Percentiles rank a stretch among this genome's conserved stretches.
These are phyloP conservation scores for Nyctereutes procyonoides DNA, from an alignment of 2,113 vertebrate genomes.

Conservation along the genomic window DNA sequence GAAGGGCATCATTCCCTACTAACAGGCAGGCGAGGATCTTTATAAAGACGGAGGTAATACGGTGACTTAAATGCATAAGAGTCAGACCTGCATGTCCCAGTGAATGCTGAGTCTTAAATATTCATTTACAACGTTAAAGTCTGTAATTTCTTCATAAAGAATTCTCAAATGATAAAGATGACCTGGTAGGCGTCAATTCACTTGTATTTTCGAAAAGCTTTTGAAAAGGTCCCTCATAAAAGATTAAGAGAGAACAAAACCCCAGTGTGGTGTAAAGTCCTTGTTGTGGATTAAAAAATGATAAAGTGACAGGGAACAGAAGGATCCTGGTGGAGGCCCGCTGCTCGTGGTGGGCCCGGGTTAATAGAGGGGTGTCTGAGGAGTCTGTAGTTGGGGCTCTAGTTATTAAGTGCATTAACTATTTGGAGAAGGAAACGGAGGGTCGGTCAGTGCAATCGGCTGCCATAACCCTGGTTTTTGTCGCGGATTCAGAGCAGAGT, in stretches of 20 bases:
- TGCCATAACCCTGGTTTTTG: background rate
- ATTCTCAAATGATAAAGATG: slow-evolving; percentile 81
- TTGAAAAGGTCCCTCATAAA: slow-evolving; percentile 82
- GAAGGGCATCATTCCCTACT: background rate
- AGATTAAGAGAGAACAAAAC: slow-evolving; percentile 83
- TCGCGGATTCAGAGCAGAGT: background rate
- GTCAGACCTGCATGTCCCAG: background rate
- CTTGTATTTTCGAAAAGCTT: slow-evolving; percentile 82
- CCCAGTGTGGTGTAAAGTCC: slow-evolving; percentile 73
- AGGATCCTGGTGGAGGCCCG: slow-evolving; percentile 46
- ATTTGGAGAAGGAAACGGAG: slow-evolving; percentile 68
- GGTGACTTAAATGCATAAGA: background rate
- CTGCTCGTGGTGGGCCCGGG: slow-evolving; percentile 56
- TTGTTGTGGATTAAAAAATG: slow-evolving; percentile 81
- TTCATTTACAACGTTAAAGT: slow-evolving; percentile 66
- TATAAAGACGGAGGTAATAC: background rate
- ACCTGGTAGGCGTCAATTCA: slow-evolving; percentile 79
- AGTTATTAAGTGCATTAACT: slow-evolving; percentile 78
- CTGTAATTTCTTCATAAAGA: slow-evolving; percentile 81
- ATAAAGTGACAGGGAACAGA: slow-evolving; percentile 73
- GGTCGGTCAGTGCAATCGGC: background rate
- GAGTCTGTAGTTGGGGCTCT: slow-evolving; percentile 29
- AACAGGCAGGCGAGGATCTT: background rate
- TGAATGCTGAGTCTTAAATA: slow-evolving; percentile 63
- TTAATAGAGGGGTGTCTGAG: slow-evolving; percentile 75